Percentiles rank a stretch among this genome's conserved stretches.
Evolutionary conservation across 2,888 invertebrate genomes (phyloP).

Genomic region (Panzeria rudis): DNA sequence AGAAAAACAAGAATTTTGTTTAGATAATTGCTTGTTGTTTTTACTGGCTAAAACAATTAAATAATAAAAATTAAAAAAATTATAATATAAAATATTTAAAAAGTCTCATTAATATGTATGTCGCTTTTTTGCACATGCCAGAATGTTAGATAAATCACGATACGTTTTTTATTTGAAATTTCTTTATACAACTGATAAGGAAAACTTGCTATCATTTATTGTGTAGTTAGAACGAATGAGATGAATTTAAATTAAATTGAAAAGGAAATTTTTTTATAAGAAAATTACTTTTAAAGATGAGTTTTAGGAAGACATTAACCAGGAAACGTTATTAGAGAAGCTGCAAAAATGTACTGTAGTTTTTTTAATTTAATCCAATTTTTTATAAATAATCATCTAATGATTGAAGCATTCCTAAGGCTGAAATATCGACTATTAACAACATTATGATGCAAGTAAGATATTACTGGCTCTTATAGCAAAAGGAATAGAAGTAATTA

Average conservation of each 20-base stretch:
- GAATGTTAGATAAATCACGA: conserved; percentile 12
- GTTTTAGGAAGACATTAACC: too few relatives aligned
- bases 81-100: neutral
- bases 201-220: neutral
- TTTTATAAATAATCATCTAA: too few relatives aligned
- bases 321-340: neutral
- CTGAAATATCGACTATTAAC: too few relatives aligned
- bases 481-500: too few relatives aligned
- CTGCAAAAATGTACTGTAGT: too few relatives aligned
- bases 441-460: too few relatives aligned
- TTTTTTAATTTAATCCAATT: too few relatives aligned
- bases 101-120: conserved; percentile 10
- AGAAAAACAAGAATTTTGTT: conserved; percentile 30
- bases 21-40: conserved; percentile 25
- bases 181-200: conserved; percentile 38
- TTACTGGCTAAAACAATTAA: conserved; percentile 23
- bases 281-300: neutral
- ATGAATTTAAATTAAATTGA: conserved; percentile 4
- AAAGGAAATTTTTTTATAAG: too few relatives aligned
- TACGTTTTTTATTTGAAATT: conserved; percentile 41
- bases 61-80: conserved; percentile 18
- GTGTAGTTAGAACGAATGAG: neutral
- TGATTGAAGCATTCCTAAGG: too few relatives aligned
- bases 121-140: conserved; percentile 5
- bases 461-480: too few relatives aligned